Conservation (phyloP, 2,797 vertebrate genomes). For the Antennarius maculatus region DNA sequence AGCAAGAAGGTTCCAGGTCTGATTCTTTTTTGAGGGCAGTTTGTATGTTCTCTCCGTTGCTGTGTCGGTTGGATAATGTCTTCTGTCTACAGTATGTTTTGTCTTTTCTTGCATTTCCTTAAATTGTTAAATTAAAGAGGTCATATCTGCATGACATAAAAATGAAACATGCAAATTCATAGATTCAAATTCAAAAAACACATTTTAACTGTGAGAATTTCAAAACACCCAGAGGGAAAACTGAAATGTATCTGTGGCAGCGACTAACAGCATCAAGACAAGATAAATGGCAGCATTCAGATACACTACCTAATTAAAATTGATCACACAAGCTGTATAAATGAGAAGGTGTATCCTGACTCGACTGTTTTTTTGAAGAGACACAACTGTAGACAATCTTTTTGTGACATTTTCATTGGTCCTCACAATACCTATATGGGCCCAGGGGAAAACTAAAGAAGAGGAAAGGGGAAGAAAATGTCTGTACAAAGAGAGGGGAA, state of each 20-base stretch:
- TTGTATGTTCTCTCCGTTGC: too few species aligned
- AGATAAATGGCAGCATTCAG: not conserved
- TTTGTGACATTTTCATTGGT: conserved; percentile 76
- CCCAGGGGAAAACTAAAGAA: conserved; percentile 44
- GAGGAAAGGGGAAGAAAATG: conserved; percentile 54
- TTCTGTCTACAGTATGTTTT: too few species aligned
- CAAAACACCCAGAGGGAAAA: not conserved
- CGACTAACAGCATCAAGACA: not conserved
- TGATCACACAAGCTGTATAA: conserved; percentile 1
- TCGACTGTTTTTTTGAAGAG: conserved; percentile 44
- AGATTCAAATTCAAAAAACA: not conserved
- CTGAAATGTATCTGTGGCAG: not conserved
- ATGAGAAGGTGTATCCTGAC: not conserved
- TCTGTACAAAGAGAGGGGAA: conserved; percentile 71
- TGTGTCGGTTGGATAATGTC: too few species aligned
- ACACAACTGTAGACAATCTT: conserved; percentile 61
- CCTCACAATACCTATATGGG: conserved; percentile 56
- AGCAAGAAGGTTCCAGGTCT: too few species aligned
- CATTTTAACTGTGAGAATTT: not conserved
- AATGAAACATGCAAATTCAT: not conserved
- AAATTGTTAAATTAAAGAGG: too few species aligned
- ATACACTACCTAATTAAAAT: conserved; percentile 14
- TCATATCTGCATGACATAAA: not conserved
- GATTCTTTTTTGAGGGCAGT: too few species aligned
- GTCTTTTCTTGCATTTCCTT: too few species aligned